Base-by-base conservation (phyloP, 2,888 invertebrate genomes). In the Trachelus tabidus region DNA sequence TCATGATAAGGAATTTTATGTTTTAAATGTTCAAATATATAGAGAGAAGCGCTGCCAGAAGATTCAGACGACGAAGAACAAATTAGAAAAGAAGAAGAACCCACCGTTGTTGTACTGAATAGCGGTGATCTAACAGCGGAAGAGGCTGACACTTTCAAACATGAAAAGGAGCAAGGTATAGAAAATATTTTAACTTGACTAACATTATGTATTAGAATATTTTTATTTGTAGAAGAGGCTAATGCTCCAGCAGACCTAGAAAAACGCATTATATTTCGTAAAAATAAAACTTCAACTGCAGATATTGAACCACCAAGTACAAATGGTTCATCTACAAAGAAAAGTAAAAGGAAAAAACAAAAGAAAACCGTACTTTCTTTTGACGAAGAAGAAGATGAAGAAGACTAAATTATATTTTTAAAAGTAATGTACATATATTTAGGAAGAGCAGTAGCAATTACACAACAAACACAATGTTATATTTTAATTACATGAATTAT, bases 161-260 rank as follows among this genome's bases (percentile, higher is more conserved):
- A 88, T 75, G 81, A 85, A 40, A 88, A 89, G 80, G 87, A 88
- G 77, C 82, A 88, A 85, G 91, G 91, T 90, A 83, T 33, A 31
- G 15, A 68, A 37, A 75, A 69, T 73, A 68, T 34, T 75, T 71
- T 71, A 12, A 71, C 30, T 37, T 30, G 40, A 73, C 23, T 73
- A 56, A 74, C 33, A n/a, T 9, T 73, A 69, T 77, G 71, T 69
- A 75, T 33, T 31, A 68, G n/a, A 74, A 33, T 34, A 76, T 76
- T 77, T 82, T 82, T 73, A 76, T 81, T 92, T 92, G 35, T 90
- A 95, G 94, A 94, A 89, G 93, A 93, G 87, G 93, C 93, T 79
- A 93, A 93, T 85, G 92, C 92, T 69, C 94, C 94, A 40, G 95
- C 95, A 69, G 94, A 95, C 91, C 91, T 95, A 82, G 92, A 88